Conservation (phyloP, 2,797 vertebrate species). For the Pipistrellus pipistrellus region DNA sequence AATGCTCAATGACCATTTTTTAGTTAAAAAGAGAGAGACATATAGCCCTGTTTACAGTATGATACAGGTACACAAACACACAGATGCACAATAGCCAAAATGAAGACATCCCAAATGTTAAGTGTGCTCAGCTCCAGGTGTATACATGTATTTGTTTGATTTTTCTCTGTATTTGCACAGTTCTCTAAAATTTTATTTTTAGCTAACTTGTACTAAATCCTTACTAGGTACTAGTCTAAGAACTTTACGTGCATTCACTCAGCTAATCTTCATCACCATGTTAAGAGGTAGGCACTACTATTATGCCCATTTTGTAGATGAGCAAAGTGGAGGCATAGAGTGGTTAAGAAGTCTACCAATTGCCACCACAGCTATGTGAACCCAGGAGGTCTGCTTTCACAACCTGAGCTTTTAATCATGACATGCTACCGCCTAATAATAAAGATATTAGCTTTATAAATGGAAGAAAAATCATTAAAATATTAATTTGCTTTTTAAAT, state of each 20-base stretch:
- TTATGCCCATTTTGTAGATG: background rate
- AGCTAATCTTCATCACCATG: background rate
- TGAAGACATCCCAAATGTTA: background rate
- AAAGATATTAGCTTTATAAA: background rate
- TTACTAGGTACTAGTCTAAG: background rate
- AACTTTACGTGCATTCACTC: background rate
- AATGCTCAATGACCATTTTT: background rate
- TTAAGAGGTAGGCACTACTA: background rate
- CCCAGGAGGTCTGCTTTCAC: background rate
- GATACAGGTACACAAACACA: background rate
- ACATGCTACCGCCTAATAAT: background rate
- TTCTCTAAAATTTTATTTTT: background rate
- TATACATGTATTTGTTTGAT: background rate
- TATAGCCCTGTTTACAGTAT: background rate
- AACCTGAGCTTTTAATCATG: background rate
- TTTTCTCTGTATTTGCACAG: background rate
- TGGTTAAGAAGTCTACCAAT: background rate
- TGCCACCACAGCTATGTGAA: background rate
- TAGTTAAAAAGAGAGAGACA: slow-evolving; percentile 8
- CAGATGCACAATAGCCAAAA: background rate
- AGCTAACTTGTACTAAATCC: background rate
- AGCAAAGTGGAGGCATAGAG: background rate
- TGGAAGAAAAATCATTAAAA: background rate
- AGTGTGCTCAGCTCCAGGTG: background rate
- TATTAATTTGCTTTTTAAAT: background rate